Evolutionary conservation across 2,888 invertebrate species (phyloP), one percentile per base, ranked within the genome.

Genomic region (Augochlorella aurata): DNA sequence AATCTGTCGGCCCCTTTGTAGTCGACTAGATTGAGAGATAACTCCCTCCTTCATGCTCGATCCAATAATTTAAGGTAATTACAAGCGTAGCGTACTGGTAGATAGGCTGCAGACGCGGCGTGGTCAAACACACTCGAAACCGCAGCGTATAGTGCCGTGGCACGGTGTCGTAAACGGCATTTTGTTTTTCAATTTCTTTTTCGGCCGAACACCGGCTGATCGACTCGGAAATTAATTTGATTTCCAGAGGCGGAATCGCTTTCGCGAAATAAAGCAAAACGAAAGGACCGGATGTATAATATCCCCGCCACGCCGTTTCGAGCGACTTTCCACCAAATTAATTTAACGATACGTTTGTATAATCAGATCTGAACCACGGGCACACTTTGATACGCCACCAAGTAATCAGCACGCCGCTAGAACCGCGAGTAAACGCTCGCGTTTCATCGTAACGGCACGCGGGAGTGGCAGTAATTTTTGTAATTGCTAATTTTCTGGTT

Each of bases 21-120:
- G 82, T 80, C 81, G 79, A 72, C 76, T 87, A 90, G 90, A 92
- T 92, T 91, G 91, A 92, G 90, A 90, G 91, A 91, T 92, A 91
- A 92, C 85, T 85, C 86, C 83, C 88, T 89, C 87, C 85, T 89
- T 88, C 88, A 87, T 88, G 87, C 85, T 86, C 85, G 87, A 87
- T 90, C 87, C 87, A 90, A 92, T 91, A 92, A 91, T 92, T 92
- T 88, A 90, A 89, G 87, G 88, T 89, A 91, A 90, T 92, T 92
- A 91, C 89, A 80, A 86, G 87, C 83, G 85, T 69, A 74, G 80
- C 83, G 76, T 74, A 79, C 75, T 72, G 76, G 77, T 78, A 76
- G 86, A 75, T 79, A 80, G 65, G 72, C 75, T 24, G 77, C 70
- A 54, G 74, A 79, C 66, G 54, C 71, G 73, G 79, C 79, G 54